A percentile compares a stretch with the other conserved stretches of the same genome.
Conservation (phyloP, 2,888 invertebrate genomes). For the Hypsopygia costalis region DNA sequence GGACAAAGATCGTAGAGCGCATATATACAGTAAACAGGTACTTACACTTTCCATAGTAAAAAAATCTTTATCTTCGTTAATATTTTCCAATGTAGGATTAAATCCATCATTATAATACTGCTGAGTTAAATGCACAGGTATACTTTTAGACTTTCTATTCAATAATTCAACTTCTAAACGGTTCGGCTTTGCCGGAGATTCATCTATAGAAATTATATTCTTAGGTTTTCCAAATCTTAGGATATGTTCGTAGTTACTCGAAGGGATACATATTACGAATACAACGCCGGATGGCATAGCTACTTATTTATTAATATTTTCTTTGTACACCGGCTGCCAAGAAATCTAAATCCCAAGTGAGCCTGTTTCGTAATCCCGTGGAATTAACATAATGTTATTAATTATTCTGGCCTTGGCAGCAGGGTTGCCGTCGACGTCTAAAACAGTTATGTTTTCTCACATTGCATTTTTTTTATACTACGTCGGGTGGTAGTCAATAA, state of each 20-base stretch:
- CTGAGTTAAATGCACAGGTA: slow-evolving; percentile 64
- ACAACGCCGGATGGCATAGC: slow-evolving; percentile 83
- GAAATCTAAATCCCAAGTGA: slow-evolving; percentile 1
- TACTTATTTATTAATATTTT: background rate
- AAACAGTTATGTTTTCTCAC: too few relatives aligned
- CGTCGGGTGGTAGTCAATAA: too few relatives aligned
- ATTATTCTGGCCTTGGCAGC: slow-evolving; percentile 37
- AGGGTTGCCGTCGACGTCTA: too few relatives aligned
- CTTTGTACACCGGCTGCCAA: background rate
- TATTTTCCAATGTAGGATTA: slow-evolving; percentile 51
- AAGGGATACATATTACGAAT: slow-evolving; percentile 85
- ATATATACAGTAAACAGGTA: too few relatives aligned
- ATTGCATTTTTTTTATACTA: too few relatives aligned
- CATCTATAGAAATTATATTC: slow-evolving; percentile 42
- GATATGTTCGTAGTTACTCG: slow-evolving; percentile 83
- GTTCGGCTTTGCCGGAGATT: slow-evolving; percentile 37
- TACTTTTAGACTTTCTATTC: slow-evolving; percentile 57
- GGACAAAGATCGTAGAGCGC: too few relatives aligned
- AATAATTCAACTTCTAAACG: slow-evolving; percentile 57
- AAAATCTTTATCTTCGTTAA: slow-evolving; percentile 70
- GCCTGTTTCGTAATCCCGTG: background rate
- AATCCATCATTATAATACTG: slow-evolving; percentile 58
- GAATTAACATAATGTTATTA: slow-evolving; percentile 26
- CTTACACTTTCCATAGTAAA: slow-evolving; percentile 85
- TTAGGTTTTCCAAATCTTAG: slow-evolving; percentile 73